Base-by-base conservation (phyloP, 2,888 invertebrate species). In the Sphaerophoria taeniata region DNA sequence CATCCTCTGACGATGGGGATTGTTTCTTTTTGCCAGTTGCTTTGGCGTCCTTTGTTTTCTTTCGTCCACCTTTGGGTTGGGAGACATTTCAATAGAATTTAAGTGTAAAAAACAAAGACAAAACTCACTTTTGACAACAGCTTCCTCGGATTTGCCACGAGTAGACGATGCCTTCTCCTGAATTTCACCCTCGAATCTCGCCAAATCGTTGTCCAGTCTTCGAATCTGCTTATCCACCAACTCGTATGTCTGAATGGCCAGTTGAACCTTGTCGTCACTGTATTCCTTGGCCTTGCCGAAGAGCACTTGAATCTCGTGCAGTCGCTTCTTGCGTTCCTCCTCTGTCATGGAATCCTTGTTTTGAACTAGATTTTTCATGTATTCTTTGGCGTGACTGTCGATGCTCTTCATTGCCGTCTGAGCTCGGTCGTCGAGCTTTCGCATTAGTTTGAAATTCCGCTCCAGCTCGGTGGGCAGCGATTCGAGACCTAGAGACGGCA, bases 211-310 rank as follows among this genome's bases (percentile, higher is more conserved):
- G 92, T 99, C 99, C 89, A 99, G 93, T 88, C 98, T 95, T 89
- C 99, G 94, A 88, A 99, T 99, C 91, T 99, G 99, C 92, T 99
- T 99, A 92, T 99, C 99, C 47, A 99, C 98, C 92, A 99, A 93
- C 93, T 99, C 99, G 90, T 99, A 99, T 0, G 99, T 99, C 93
- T 99, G 98, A 92, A 98, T 98, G 1, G 99, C 98, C 81, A 99
- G 93, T 91, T 98, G 98, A 43, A 99, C 98, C 93, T 99, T 99
- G 90, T 99, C 98, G 90, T 99, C 99, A 2, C 98, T 98, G 91
- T 97, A 98, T 90, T 98, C 98, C 90, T 97, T 97, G 12, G 98
- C 98, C 92, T 98, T 98, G 88, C 97, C 96, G 90, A 98, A 99
- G 75, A 97, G 93, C 82, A 95, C 96, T 91, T 97, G 96, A 89